Conservation (phyloP, 2,797 vertebrate genomes). For the Otus scops region DNA sequence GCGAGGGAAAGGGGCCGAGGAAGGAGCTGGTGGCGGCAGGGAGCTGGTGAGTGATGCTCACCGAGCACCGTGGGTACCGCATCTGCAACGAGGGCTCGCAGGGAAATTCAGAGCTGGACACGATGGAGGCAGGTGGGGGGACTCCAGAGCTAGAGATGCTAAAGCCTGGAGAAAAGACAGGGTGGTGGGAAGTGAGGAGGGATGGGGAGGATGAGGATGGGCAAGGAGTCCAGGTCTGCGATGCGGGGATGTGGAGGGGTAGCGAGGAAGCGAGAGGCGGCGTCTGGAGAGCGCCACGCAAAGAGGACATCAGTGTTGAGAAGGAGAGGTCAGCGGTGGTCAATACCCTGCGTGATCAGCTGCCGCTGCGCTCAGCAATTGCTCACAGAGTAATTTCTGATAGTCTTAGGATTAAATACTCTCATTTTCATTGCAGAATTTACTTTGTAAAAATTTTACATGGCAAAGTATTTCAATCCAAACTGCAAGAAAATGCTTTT, state of each 20-base stretch:
- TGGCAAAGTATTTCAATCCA: not conserved
- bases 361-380: accelerated
- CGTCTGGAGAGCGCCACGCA: accelerated
- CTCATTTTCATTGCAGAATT: not conserved
- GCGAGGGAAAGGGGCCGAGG: accelerated
- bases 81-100: accelerated
- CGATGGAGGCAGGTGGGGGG: not conserved
- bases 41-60: not conserved
- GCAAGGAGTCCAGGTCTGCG: not conserved
- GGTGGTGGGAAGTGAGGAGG: not conserved
- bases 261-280: accelerated
- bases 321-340: not conserved
- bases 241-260: not conserved
- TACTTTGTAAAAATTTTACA: accelerated
- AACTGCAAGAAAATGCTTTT: not conserved
- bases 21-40: not conserved
- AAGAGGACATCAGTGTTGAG: accelerated
- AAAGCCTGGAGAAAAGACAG: not conserved
- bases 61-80: accelerated
- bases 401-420: not conserved
- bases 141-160: not conserved
- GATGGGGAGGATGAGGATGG: not conserved
- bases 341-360: accelerated
- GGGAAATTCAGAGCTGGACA: not conserved
- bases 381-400: not conserved